phyloP scores from a whole-genome alignment of 2,113 vertebrate species.

The Calidris pygmaea region DNA sequence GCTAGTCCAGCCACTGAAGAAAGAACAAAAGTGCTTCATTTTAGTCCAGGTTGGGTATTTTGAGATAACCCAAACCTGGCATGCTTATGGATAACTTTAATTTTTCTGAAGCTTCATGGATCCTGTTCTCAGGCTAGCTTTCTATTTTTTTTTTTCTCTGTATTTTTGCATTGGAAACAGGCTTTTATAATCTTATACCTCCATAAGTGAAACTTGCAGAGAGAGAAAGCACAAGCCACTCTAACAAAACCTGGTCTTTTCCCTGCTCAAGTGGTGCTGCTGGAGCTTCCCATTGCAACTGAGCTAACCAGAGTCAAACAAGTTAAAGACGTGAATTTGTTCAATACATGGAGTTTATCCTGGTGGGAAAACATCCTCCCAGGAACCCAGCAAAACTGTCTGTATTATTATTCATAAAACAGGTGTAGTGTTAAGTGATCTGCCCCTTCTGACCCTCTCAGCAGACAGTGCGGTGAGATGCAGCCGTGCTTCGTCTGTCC shows the following conservation, averaged over 20 bases:
- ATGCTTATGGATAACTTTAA: background rate
- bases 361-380: constrained; percentile 56
- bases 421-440: constrained; percentile 71
- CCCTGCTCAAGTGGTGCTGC: background rate
- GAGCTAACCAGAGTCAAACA: constrained; percentile 34
- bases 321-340: constrained; percentile 55
- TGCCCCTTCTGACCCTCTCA: constrained; percentile 50
- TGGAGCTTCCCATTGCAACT: background rate
- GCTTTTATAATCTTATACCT: background rate
- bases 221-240: background rate
- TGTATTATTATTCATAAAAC: constrained; percentile 60
- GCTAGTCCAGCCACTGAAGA: background rate
- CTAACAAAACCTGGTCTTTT: background rate
- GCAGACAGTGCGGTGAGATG: constrained; percentile 45
- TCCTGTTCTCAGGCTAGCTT: background rate
- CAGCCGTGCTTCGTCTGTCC: constrained; percentile 41
- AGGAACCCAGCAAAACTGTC: constrained; percentile 39
- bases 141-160: background rate
- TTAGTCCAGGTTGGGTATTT: background rate
- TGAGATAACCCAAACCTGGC: background rate
- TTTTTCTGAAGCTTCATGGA: background rate
- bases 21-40: background rate
- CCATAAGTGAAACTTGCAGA: background rate
- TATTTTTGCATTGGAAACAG: background rate
- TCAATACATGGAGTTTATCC: constrained; percentile 11